Base-by-base conservation (phyloP, 2,113 vertebrate genomes). In the Sula dactylatra region DNA sequence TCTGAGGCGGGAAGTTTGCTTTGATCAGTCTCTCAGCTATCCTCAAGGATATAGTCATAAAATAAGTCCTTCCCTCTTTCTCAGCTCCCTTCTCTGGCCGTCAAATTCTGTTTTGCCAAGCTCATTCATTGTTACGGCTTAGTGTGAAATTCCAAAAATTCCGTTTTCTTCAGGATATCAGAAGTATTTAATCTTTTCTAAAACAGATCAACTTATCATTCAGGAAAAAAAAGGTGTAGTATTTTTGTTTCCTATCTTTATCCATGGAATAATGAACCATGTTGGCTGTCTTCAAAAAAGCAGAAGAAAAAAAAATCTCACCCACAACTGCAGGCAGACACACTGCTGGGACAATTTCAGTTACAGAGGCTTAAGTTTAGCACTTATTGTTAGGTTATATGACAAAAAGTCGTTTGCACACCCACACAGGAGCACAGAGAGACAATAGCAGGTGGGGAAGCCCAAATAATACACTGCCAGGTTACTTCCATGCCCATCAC, bases 151-250 rank as follows among this genome's bases (percentile, higher is more conserved):
- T n/a, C n/a, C n/a, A n/a, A n/a, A n/a, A n/a, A n/a, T n/a, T n/a
- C n/a, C n/a, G n/a, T n/a, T n/a, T n/a, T n/a, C n/a, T n/a, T n/a
- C n/a, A n/a, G n/a, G n/a, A n/a, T n/a, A n/a, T n/a, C n/a, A n/a
- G n/a, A n/a, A n/a, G 10, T 2, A 32, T 42, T 56, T 38, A 59
- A 38, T 38, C 2, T 70, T 90, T 54, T 83, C 32, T 10, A 29
- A 70, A 87, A 40, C 6, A 19, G 21, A 47, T 4, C 7, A 82
- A 20, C 2, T 55, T 59, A n/a, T 36, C 6, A 47, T 59, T 84
- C 6, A 32, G 31, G 3, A 3, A 34, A 22, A 49, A 66, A 49
- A 31, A 54, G 34, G 2, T 1, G 5, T 40, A 1, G 4, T 26
- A 10, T 32, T 22, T 92, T 62, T 67, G 1, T 52, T 85, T 73